Evolutionary conservation across 2,797 vertebrate species (phyloP), one percentile per base, ranked within the genome.

Genomic region (Lepus oiostolus): DNA sequence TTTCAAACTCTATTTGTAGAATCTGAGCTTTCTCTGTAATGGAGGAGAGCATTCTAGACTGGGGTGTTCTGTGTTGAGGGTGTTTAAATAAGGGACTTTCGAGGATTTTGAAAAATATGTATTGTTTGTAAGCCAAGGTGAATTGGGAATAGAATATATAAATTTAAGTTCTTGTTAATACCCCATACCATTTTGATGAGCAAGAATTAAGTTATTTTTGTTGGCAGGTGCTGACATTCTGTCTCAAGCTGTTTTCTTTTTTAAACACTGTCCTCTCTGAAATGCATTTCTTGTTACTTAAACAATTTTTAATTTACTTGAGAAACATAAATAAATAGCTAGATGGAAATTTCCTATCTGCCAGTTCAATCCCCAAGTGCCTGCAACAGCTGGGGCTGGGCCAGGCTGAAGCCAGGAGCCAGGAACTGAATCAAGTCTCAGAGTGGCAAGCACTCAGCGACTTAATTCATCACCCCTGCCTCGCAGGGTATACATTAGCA

Each of bases 91-190:
- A 74, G 65, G 60, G 22, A 16, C 42, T 79, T 95, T 85, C 60
- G 62, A 84, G 14, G 26, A 84, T 62, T 74, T 58, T 42, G 16
- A 50, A 67, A 93, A 96, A 92, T 67, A 47, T 67, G 35, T 62
- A 74, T 35, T 26, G 5, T 79, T 91, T 77, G 47, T 4, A 82
- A 94, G 88, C 21, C 77, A 83, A 95, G 85, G 60, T 82, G 65
- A 91, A 96, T 28, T 86, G 83, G 91, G 77, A 95, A 52, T 30
- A 38, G 38, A 91, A 75, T 93, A 92, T 60, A 77, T 52, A 96
- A 70, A 89, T 93, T 93, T 95, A 91, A 47, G 65, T 63, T 93
- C 71, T 94, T 94, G 77, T 79, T 93, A 95, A 93, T 88, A 91
- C 21, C 67, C 54, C 17, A 68, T 82, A 47, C 26, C 76, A 91